Base-by-base conservation (phyloP, 2,888 invertebrate genomes). In the Cyaniris semiargus region DNA sequence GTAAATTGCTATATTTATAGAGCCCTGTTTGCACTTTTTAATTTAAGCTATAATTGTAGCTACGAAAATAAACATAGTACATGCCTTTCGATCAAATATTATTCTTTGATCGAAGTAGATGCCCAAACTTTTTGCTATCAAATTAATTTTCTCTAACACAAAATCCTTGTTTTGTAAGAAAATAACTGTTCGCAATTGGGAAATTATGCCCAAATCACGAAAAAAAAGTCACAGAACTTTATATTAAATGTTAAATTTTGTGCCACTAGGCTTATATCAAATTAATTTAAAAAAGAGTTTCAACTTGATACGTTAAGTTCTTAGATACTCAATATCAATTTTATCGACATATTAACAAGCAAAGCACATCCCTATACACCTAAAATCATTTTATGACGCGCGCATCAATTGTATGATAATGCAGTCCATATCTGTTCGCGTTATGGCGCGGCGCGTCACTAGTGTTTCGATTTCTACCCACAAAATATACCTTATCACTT, bases 371-470 rank as follows among this genome's bases (percentile, higher is more conserved):
- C 82, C 82, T 84, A 82, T 72, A 13, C 79, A 53, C 78, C 76
- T 81, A 81, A 83, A 81, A 82, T 83, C 81, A 81, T 82, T 83
- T 84, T 84, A 86, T 89, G 87, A 88, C 86, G 87, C 86, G 87
- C 85, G 77, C 76, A 80, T 84, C 90, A 86, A 93, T 93, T 93
- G 93, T 93, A 92, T 93, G 93, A 89, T 93, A 93, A 93, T 92
- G 84, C 31, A 82, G 81, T 85, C 92, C 92, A 88, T 92, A 89
- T 88, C 21, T 8, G 72, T 86, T 82, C 88, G 85, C 85, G 85
- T 87, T 90, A 93, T 92, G 92, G 93, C 78, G 81, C 83, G 81
- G 84, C 81, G 89, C 92, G 92, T 92, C 91, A 93, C 81, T 60
- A 77, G 74, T 78, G 74, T 78, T 79, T 77, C 76, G 56, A 58